Percentiles rank a stretch among this genome's conserved stretches.
Evolutionary conservation across 1,140 invertebrate genomes (phyloP).

Genomic region (Drosophila triauraria): DNA sequence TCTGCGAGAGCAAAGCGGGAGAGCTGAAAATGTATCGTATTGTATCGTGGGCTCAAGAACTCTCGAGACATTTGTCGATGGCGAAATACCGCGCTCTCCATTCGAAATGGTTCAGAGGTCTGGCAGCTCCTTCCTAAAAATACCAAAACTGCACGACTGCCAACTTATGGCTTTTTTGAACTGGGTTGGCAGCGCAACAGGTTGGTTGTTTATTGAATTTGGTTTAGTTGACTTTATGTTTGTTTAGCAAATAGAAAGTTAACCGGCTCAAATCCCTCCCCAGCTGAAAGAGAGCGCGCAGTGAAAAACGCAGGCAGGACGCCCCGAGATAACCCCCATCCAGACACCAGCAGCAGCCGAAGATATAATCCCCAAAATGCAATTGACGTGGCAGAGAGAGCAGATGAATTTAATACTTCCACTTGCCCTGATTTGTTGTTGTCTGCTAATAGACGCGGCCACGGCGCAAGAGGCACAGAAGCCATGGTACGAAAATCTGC

Average conservation of each 20-base stretch:
- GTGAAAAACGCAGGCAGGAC: constrained; percentile 3
- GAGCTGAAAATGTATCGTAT: no score
- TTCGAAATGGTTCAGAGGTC: no score
- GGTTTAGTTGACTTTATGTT: constrained; percentile 29
- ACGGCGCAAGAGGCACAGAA: constrained; percentile 69
- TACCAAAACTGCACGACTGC: neutral
- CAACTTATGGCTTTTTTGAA: neutral
- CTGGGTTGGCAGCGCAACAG: constrained; percentile 37
- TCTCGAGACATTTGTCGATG: no score
- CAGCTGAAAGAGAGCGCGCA: constrained; percentile 11
- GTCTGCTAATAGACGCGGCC: constrained; percentile 40
- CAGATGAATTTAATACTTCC: constrained; percentile 51
- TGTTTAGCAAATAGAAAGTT: constrained; percentile 49
- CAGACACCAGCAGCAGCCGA: neutral
- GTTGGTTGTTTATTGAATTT: constrained; percentile 56
- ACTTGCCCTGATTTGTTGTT: constrained; percentile 55
- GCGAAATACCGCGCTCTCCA: neutral
- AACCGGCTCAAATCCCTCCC: constrained; percentile 22
- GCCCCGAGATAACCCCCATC: constrained; percentile 3
- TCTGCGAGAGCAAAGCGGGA: no score
- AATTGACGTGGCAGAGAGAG: constrained; percentile 80
- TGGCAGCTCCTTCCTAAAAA: neutral
- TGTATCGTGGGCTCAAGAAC: no score
- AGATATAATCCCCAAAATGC: constrained; percentile 63
- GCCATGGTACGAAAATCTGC: constrained; percentile 92